phyloP scores from a whole-genome alignment of 2,888 invertebrate genomes.

The Calliphora vomitoria region DNA sequence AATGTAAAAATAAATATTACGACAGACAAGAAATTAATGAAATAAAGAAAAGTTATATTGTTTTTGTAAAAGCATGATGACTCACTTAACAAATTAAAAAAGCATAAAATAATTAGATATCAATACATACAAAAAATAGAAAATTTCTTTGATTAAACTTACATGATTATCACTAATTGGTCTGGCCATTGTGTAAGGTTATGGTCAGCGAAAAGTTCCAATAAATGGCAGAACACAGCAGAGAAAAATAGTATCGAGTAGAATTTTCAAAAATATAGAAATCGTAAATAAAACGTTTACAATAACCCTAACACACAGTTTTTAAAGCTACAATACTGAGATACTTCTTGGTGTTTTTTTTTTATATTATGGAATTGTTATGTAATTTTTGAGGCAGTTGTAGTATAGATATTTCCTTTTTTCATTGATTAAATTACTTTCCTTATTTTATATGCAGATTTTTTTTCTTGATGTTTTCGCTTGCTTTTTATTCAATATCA shows the following conservation, averaged over 20 bases:
- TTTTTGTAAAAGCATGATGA: not conserved
- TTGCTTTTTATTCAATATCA: slow-evolving; percentile 34
- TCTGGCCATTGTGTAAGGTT: slow-evolving; percentile 71
- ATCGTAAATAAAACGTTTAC: slow-evolving; percentile 16
- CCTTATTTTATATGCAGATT: slow-evolving; percentile 26
- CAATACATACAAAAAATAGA: not conserved
- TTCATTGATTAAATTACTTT: not conserved
- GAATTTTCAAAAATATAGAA: slow-evolving; percentile 8
- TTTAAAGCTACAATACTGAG: not conserved
- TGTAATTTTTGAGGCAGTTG: slow-evolving; percentile 51
- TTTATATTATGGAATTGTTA: slow-evolving; percentile 58
- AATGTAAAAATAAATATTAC: slow-evolving; percentile 64
- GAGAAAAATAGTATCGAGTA: not conserved
- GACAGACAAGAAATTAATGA: slow-evolving; percentile 19
- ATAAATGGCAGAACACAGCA: slow-evolving; percentile 28
- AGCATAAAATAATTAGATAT: not conserved
- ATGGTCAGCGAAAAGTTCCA: slow-evolving; percentile 50
- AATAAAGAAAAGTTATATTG: not conserved
- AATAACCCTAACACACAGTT: not conserved
- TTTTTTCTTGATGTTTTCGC: slow-evolving; percentile 8
- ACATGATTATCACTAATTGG: slow-evolving; percentile 69
- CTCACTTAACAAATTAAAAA: slow-evolving; percentile 28
- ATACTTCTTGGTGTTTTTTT: slow-evolving; percentile 17
- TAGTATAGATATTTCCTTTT: slow-evolving; percentile 24
- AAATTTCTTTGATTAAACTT: slow-evolving; percentile 54